Conservation (phyloP, 2,797 vertebrate species). For the Crypturellus tataupa region DNA sequence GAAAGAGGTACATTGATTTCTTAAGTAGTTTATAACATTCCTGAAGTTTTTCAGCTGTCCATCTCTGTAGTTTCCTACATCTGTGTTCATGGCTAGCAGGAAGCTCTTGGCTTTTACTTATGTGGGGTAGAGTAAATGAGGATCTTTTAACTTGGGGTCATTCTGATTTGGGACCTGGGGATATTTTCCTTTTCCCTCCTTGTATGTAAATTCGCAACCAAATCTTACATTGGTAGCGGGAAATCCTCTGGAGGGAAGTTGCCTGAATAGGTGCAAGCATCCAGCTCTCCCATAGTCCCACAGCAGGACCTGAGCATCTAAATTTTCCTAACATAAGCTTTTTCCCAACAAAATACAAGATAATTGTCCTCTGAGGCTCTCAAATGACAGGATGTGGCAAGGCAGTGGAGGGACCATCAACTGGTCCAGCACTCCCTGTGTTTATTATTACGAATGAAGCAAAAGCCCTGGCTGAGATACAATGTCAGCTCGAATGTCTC, state of each 20-base stretch:
- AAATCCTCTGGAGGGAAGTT: neutral
- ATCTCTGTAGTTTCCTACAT: neutral
- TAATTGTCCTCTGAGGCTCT: neutral
- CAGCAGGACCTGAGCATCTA: neutral
- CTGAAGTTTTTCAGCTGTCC: neutral
- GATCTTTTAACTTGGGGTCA: neutral
- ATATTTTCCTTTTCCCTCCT: neutral
- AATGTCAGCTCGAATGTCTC: neutral
- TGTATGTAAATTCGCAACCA: neutral
- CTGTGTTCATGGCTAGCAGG: neutral
- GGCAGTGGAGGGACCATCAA: neutral
- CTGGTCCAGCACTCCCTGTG: neutral
- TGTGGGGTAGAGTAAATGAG: neutral
- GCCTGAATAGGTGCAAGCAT: neutral
- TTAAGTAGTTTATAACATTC: neutral
- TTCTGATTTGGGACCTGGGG: neutral
- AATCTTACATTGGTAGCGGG: neutral
- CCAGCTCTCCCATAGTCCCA: fast-evolving
- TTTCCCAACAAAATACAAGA: neutral
- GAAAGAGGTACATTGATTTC: fast-evolving
- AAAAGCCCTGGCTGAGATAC: neutral
- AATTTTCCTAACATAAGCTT: neutral
- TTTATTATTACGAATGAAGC: neutral
- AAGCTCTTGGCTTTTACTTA: neutral
- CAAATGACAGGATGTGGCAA: neutral